Base-by-base conservation (phyloP, 2,113 vertebrate genomes). In the Cynocephalus volans region DNA sequence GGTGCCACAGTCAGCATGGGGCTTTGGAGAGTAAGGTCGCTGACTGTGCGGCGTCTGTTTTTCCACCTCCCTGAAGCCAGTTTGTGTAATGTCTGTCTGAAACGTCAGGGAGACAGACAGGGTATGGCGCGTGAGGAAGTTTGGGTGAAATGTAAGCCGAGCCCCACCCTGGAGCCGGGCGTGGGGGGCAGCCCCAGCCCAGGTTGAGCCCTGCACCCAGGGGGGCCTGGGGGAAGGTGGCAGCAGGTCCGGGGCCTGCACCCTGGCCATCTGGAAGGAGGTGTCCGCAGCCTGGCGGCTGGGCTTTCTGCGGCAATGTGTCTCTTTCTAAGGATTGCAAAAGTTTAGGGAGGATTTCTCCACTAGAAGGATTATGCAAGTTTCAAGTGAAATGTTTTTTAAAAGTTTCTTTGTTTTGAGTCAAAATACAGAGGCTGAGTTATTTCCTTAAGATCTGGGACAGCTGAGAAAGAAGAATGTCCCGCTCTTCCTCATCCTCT, bases 11-110 rank as follows among this genome's bases (percentile, higher is more conserved):
- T 88, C 97, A 90, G 24, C 26, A 26, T 56, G 70, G 98, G 41
- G 12, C 84, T 96, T 86, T 36, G 82, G 93, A 95, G 98, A 98
- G 98, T 92, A 98, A 98, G 98, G 98, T 98, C 98, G 97, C 91
- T 97, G 98, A 97, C 97, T 97, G 96, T 93, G 93, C 60, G 94
- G 97, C 90, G 80, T 86, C 92, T 82, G 96, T 98, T 98, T 98
- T 98, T 98, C 98, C 98, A 97, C 88, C 96, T 97, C 97, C 93
- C 93, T 84, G 96, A 97, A 98, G 98, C 97, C 81, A 21, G 98
- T 98, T 98, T 98, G 98, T 98, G 98, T 98, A 97, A 98, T 97
- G 98, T 98, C 98, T 99, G 99, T 98, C 98, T 98, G 98, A 97
- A 98, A 83, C 90, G 41, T 98, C 98, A 96, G 98, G 98, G 96